Evolutionary conservation across 2,888 invertebrate genomes (phyloP), one percentile per base, ranked within the genome.

Genomic region (Danaus chrysippus): DNA sequence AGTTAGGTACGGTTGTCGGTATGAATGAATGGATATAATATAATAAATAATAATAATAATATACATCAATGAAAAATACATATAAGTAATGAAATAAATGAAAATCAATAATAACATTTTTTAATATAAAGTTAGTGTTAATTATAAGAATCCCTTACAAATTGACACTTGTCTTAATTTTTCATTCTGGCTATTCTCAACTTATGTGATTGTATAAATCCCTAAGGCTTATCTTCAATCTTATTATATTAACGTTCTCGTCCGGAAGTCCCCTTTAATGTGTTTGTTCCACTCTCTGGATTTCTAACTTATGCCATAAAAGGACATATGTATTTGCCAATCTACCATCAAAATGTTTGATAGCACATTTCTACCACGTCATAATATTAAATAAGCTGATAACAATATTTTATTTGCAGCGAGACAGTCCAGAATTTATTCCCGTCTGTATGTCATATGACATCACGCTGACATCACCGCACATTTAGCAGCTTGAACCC

Each of bases 171-270:
- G 15, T 17, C 10, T 49, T 17, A 10, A 17, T 15, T 17, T 49
- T 17, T 63, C 65, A 65, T 61, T 44, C 52, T 52, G 53, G 62
- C 56, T 61, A 63, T 58, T 63, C 63, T 63, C 63, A 17, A 63
- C 57, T 57, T 59, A 64, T 58, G 61, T 17, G 52, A 58, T 58
- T 60, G 23, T 52, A 42, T 46, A 61, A 68, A 63, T 61, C 67
- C 61, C 67, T 56, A 49, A 56, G 57, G 58, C 59, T 57, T 62
- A 66, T 66, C 61, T 65, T 61, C 58, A 53, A 58, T 64, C 62
- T 63, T 69, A 83, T 83, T 82, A 80, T 80, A 83, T 82, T 80
- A 81, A 81, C 71, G 68, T 70, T 68, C 72, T 70, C 72, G 71
- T 70, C 70, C 44, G 17, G 65, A 66, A 70, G 67, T 67, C 70